phyloP scores from a whole-genome alignment of 2,888 invertebrate genomes.

The Julus scandinavius region DNA sequence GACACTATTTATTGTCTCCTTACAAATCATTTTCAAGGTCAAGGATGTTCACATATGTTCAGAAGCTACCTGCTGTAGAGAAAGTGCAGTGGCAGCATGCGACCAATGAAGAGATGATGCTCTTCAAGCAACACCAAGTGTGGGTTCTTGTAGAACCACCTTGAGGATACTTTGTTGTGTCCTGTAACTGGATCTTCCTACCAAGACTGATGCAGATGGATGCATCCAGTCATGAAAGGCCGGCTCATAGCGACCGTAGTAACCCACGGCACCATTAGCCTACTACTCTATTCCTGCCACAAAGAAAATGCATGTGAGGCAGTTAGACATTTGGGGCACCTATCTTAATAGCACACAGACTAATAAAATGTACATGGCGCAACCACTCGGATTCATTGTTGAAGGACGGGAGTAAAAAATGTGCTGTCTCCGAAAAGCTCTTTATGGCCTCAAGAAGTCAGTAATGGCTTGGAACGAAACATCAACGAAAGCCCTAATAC shows the following conservation, averaged over 20 bases:
- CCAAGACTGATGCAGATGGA: conserved; percentile 57
- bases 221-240: conserved; percentile 55
- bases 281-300: background rate
- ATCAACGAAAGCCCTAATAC: background rate
- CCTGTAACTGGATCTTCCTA: conserved; percentile 61
- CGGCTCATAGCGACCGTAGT: conserved; percentile 60
- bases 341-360: background rate
- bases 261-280: background rate
- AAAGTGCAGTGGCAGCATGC: too few relatives aligned
- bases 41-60: too few relatives aligned
- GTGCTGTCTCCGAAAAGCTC: background rate
- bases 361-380: background rate
- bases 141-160: background rate
- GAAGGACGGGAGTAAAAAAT: background rate
- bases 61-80: too few relatives aligned
- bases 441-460: background rate
- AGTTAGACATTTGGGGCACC: background rate
- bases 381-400: background rate
- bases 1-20: too few relatives aligned
- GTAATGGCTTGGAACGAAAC: background rate
- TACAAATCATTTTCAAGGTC: too few relatives aligned
- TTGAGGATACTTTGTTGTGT: background rate
- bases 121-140: background rate
- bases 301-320: background rate
- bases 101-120: background rate